Base-by-base conservation (phyloP, 2,113 vertebrate genomes). In the Emydocephalus ijimae region DNA sequence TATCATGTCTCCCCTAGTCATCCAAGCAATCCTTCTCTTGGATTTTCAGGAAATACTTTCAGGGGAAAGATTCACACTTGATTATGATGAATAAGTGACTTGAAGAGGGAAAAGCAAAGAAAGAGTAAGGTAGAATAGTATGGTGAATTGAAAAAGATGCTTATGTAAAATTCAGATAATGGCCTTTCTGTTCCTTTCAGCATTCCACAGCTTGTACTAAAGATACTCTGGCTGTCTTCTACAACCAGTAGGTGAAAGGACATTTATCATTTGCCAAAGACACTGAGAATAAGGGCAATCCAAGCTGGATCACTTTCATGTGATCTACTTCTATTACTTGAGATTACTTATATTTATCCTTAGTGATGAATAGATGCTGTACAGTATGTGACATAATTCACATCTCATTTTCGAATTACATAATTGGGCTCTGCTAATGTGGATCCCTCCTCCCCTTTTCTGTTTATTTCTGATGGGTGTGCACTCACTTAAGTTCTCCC, bases 141-240 rank as follows among this genome's bases (percentile, higher is more conserved):
- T 43, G 34, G 20, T 81, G 18, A 81, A 81, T 39, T 39, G 69
- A 81, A 81, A 81, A 2, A 3, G 6, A 21, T 81, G 15, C 6
- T 20, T 20, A 21, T 20, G 34, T 81, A 81, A 81, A 81, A 81
- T 39, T 39, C 18, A 81, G 29, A 21, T 90, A 8, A 81, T 2
- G 7, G 10, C 10, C 1, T 90, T 90, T 23, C 29, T 2, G 18
- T 7, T 8, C 5, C 12, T 15, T 6, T 0, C 87, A 87, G 50
- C 0, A 0, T 1, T 26, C 4, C 48, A 6, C 0, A 0, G 29
- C 45, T 85, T 92, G 87, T 87, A 7, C 48, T 24, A 24, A 26
- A 48, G 56, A 57, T 55, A 10, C 26, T n/a, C 52, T 56, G 21
- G 69, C 50, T 56, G 10, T 12, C 5, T 54, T 81, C 15, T 81